Conservation (phyloP, 2,113 vertebrate genomes). For the Cyanoderma ruficeps region DNA sequence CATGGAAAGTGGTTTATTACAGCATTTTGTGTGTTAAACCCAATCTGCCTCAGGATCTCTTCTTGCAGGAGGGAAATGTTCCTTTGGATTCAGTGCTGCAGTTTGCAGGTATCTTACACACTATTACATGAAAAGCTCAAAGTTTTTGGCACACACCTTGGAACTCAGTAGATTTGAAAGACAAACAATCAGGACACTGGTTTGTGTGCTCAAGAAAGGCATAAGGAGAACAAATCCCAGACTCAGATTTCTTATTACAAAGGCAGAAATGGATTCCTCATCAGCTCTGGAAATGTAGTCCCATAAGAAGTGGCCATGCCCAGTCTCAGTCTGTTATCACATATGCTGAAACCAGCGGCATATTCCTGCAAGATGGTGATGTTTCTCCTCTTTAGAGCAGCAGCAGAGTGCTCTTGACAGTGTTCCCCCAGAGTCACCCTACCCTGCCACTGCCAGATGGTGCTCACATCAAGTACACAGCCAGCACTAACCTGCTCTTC, state of each 20-base stretch:
- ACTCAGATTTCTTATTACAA: neutral
- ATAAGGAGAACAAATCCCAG: neutral
- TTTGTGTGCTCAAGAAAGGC: neutral
- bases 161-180: neutral
- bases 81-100: neutral
- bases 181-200: neutral
- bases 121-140: neutral
- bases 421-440: slow-evolving; percentile 47
- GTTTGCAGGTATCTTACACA: neutral
- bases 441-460: slow-evolving; percentile 42
- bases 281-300: neutral
- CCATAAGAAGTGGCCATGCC: neutral
- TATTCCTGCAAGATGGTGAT: slow-evolving; percentile 40
- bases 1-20: neutral
- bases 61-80: neutral
- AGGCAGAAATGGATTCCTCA: neutral
- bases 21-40: neutral
- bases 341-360: slow-evolving; percentile 3
- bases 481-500: neutral
- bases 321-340: neutral
- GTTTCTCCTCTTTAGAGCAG: slow-evolving; percentile 36
- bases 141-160: neutral
- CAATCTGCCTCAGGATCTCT: neutral
- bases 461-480: slow-evolving; percentile 13
- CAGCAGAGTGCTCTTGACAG: slow-evolving; percentile 54